These are phyloP conservation scores for Zaprionus vittiger DNA, from an alignment of 1,140 invertebrate genomes.

Conservation along the genomic window DNA sequence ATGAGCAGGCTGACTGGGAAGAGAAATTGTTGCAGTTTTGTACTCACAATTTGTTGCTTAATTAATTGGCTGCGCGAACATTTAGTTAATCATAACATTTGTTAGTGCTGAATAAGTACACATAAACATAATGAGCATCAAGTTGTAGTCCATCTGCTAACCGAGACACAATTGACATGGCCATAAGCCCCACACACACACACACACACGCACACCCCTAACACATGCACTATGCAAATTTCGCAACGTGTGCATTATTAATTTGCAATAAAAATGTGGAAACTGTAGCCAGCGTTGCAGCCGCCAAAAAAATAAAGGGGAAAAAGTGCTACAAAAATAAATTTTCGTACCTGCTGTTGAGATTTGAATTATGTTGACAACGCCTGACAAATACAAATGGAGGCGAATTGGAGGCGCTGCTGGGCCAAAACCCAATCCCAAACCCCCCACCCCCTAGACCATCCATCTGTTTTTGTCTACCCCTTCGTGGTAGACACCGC, in stretches of 20 bases:
- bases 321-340: conserved; percentile 61
- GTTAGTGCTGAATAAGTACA: conserved; percentile 53
- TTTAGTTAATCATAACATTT: conserved; percentile 82
- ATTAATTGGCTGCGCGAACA: conserved; percentile 74
- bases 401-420: conserved; percentile 70
- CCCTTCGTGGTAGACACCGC: background rate
- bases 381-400: conserved; percentile 80
- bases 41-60: conserved; percentile 61
- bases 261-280: conserved; percentile 81
- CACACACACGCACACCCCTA: conserved; percentile 4
- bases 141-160: conserved; percentile 37
- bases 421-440: conserved; percentile 20
- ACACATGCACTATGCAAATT: conserved; percentile 17
- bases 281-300: conserved; percentile 41
- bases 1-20: conserved; percentile 61
- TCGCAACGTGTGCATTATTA: conserved; percentile 72
- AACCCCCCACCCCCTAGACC: conserved; percentile 8
- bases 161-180: conserved; percentile 75
- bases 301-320: conserved; percentile 27
- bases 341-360: conserved; percentile 69
- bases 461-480: background rate
- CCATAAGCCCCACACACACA: conserved; percentile 37
- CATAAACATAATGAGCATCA: conserved; percentile 55
- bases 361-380: conserved; percentile 78
- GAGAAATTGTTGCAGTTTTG: conserved; percentile 69